Evolutionary conservation across 2,888 invertebrate species (phyloP).

Genomic region (Apamea epomidion): DNA sequence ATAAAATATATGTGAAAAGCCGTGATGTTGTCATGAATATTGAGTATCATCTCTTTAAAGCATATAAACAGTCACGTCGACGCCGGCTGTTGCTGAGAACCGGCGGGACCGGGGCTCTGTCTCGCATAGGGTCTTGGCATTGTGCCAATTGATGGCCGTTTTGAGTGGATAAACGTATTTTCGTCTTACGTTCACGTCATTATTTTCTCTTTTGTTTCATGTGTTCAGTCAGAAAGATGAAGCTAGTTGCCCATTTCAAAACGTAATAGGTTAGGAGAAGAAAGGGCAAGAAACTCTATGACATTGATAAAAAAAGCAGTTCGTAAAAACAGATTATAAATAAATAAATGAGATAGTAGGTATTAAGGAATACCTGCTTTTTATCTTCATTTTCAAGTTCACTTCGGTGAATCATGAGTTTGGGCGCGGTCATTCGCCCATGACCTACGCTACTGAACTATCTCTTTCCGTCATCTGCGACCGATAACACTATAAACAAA

Average conservation of each 20-base stretch:
- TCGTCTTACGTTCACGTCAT: no score
- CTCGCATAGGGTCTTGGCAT: no score
- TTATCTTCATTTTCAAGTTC: constrained; percentile 32
- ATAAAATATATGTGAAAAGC: background rate
- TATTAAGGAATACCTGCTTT: background rate
- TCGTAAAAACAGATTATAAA: background rate
- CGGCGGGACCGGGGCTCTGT: no score
- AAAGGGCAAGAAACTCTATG: background rate
- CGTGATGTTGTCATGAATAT: background rate
- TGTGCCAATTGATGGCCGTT: no score
- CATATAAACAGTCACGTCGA: background rate
- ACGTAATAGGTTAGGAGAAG: background rate
- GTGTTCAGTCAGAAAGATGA: background rate
- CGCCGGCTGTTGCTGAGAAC: no score
- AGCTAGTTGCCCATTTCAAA: background rate
- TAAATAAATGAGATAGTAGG: background rate
- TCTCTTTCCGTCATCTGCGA: constrained; percentile 29
- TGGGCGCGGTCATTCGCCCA: constrained; percentile 24
- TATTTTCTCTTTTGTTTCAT: no score
- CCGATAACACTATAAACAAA: constrained; percentile 36
- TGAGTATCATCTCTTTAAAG: background rate
- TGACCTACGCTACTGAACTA: constrained; percentile 37
- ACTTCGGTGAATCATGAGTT: constrained; percentile 4
- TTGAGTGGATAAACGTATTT: no score
- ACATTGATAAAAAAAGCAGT: background rate